Evolutionary conservation across 2,113 vertebrate genomes (phyloP), one percentile per base, ranked within the genome.

Genomic region (Eidolon helvum): DNA sequence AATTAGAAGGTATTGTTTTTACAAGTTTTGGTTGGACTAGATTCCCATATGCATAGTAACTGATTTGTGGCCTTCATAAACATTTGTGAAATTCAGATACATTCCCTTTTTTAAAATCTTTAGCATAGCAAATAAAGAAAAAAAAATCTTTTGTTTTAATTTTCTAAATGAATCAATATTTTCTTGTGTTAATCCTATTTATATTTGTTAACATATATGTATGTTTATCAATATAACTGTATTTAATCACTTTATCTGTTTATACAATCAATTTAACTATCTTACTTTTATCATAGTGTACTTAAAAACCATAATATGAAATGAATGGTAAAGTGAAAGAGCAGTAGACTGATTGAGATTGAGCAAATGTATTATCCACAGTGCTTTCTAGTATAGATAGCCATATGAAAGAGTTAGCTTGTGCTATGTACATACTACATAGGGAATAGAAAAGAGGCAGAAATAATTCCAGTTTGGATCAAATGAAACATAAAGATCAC

Each of bases 401-500:
- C 33, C 19, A 55, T 78, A 4, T 2, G 30, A 7, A 78, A 35
- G 21, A 30, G 1, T 15, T 16, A 93, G 9, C 7, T 19, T 72
- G 24, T 10, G 30, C 0, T 43, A 4, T 21, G 16, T 26, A 0
- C 12, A 7, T 28, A 10, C 4, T 40, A 19, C 12, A 14, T 0
- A 57, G 35, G 33, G 5, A 71, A 35, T 0, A 30, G 7, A 18
- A 88, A 50, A 86, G 1, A 40, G 38, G 11, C 65, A 26, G 10
- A 50, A 26, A 59, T 66, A 74, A 65, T 69, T 75, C 4, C 4
- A 86, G 9, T 48, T 12, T 79, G 22, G 3, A 90, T 90, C 10
- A 55, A 82, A 43, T 38, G 11, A 90, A 88, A 63, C 30, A 83
- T 59, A 74, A 87, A 91, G 16, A 38, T 61, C 21, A 24, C 28